A percentile compares a stretch with the other conserved stretches of the same genome.
Conservation (phyloP, 1,140 invertebrate species). For the Nixonia krombeini region DNA sequence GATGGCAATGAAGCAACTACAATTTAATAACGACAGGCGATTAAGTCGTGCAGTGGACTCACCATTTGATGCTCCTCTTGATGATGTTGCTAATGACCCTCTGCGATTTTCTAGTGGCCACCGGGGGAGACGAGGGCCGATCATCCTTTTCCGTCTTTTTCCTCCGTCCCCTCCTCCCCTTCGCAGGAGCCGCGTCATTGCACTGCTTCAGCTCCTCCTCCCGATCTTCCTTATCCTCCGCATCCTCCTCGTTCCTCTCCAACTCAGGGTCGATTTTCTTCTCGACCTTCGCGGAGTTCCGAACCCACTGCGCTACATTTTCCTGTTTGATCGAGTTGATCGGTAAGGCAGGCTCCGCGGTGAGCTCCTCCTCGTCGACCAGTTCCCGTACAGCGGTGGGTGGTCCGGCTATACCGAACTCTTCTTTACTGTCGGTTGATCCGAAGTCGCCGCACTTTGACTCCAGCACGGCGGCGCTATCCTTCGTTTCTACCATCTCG, state of each 20-base stretch:
- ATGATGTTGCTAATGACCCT: conserved; percentile 65
- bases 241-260: conserved; percentile 11
- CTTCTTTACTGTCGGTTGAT: conserved; percentile 27
- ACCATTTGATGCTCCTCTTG: conserved; percentile 66
- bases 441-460: conserved; percentile 13
- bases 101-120: conserved; percentile 55
- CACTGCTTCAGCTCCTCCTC: not conserved
- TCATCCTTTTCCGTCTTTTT: conserved; percentile 4
- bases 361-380: conserved; percentile 55
- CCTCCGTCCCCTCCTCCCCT: conserved; percentile 11
- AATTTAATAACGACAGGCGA: too few species aligned
- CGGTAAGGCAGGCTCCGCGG: conserved; percentile 54
- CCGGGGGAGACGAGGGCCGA: conserved; percentile 2
- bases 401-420: conserved; percentile 52
- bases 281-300: conserved; percentile 47
- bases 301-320: conserved; percentile 64
- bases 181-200: too few species aligned
- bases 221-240: conserved; percentile 10
- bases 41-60: too few species aligned
- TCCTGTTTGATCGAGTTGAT: conserved; percentile 48
- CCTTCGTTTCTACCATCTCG: conserved; percentile 9
- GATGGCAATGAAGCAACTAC: too few species aligned
- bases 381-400: conserved; percentile 53
- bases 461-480: conserved; percentile 2
- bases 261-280: too few species aligned